Conservation (phyloP, 1,140 invertebrate species). For the Drosophila pandora region DNA sequence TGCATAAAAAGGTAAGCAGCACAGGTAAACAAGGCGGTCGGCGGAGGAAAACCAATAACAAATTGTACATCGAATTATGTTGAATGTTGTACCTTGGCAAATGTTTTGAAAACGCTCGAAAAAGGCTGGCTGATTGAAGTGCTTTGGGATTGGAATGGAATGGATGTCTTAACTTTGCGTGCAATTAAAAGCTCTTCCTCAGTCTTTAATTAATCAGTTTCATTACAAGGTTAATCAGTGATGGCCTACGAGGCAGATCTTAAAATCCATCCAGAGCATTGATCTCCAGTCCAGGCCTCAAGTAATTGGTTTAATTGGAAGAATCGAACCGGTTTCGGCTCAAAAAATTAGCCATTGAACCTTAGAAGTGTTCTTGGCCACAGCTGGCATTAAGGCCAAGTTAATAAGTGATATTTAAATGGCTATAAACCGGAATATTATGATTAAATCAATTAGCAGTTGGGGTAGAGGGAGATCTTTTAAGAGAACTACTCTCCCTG, state of each 20-base stretch:
- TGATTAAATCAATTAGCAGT: not conserved
- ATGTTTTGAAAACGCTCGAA: conserved; percentile 54
- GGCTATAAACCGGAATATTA: not conserved
- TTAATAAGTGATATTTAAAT: not conserved
- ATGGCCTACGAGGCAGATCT: not conserved
- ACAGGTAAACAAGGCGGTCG: not conserved
- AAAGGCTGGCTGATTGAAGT: conserved; percentile 36
- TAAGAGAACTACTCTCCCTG: not conserved
- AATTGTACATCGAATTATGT: conserved; percentile 59
- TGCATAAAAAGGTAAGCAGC: conserved; percentile 26
- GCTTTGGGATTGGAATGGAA: conserved; percentile 10
- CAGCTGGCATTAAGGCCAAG: conserved; percentile 1
- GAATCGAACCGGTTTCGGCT: conserved; percentile 10
- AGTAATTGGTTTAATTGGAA: conserved; percentile 11
- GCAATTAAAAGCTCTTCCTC: conserved; percentile 23
- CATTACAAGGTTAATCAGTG: conserved; percentile 24
- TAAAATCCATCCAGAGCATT: not conserved
- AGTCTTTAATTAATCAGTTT: conserved; percentile 29
- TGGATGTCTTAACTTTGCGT: conserved; percentile 14
- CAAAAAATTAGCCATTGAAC: conserved; percentile 31
- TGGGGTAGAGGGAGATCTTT: not conserved
- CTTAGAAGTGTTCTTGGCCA: conserved; percentile 14
- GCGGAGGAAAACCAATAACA: conserved; percentile 26
- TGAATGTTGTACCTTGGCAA: conserved; percentile 56
- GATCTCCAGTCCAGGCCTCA: too few relatives aligned